Percentiles rank a stretch among this genome's conserved stretches.
Evolutionary conservation across 2,888 invertebrate species (phyloP).

Genomic region (Sinohyriopsis cumingii): DNA sequence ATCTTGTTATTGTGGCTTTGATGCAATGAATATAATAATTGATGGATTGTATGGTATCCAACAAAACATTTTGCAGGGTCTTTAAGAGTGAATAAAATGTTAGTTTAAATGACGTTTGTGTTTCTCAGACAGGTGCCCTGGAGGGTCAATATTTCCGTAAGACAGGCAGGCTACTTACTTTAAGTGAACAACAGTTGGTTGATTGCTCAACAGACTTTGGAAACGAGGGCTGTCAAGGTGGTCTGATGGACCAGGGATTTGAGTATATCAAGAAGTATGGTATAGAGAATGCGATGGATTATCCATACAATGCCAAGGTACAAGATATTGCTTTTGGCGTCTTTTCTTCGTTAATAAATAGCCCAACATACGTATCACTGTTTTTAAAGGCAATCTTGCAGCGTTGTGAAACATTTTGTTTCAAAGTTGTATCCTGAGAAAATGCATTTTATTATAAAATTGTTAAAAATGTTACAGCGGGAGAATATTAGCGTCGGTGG

Average conservation of each 20-base stretch:
- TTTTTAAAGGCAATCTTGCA: too few species aligned
- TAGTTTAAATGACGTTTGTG: constrained; percentile 66
- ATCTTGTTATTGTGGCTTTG: too few species aligned
- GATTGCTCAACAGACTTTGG: constrained; percentile 72
- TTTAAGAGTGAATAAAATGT: background rate
- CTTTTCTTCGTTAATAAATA: too few species aligned
- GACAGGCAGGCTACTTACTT: constrained; percentile 77
- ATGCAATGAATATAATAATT: too few species aligned
- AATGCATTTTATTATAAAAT: too few species aligned
- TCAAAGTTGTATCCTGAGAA: too few species aligned
- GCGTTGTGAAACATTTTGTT: too few species aligned
- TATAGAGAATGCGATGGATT: constrained; percentile 75
- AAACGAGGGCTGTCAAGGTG: constrained; percentile 73
- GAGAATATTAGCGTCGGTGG: too few species aligned
- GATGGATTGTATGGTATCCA: too few species aligned
- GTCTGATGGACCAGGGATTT: constrained; percentile 73
- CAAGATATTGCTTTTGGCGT: background rate
- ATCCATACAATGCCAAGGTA: constrained; percentile 66
- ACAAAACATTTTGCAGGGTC: too few species aligned
- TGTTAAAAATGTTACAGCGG: too few species aligned
- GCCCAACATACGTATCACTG: too few species aligned
- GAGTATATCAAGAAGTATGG: constrained; percentile 70
- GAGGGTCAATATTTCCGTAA: constrained; percentile 71
- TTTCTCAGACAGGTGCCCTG: constrained; percentile 79
- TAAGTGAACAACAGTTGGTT: constrained; percentile 72